Evolutionary conservation across 2,888 invertebrate species (phyloP).

Genomic region (Thecophora atra): DNA sequence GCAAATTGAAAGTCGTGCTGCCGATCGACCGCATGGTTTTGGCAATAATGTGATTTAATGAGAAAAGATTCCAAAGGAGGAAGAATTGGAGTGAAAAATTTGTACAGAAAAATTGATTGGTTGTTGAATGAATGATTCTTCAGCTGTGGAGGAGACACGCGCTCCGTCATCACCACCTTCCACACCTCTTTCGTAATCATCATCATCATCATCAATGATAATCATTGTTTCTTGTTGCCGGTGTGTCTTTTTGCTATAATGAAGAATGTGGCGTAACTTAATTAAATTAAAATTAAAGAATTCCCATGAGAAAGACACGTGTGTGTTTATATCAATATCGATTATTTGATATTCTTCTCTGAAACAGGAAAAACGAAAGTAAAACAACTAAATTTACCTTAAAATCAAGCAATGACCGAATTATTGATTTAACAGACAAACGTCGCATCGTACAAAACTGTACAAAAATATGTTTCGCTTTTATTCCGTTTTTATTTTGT

Average conservation of each 20-base stretch:
- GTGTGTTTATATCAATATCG: not conserved
- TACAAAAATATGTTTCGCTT: not conserved
- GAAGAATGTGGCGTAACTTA: conserved; percentile 22
- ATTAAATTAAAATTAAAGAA: conserved; percentile 16
- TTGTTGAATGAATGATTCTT: not conserved
- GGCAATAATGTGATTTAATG: not conserved
- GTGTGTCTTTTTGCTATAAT: not conserved
- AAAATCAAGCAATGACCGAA: conserved; percentile 1
- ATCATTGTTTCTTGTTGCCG: conserved; percentile 16
- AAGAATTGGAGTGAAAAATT: conserved; percentile 12
- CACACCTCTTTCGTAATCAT: not conserved
- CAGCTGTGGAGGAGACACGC: conserved; percentile 14
- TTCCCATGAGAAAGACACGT: not conserved
- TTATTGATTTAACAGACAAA: conserved; percentile 27
- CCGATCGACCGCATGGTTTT: not conserved
- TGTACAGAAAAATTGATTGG: conserved; percentile 1
- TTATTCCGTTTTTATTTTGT: not conserved
- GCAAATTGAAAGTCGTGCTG: conserved; percentile 22
- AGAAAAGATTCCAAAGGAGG: not conserved
- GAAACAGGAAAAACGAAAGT: no score
- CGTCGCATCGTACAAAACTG: not conserved
- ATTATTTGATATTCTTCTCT: not conserved
- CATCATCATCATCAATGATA: not conserved
- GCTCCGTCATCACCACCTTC: not conserved
- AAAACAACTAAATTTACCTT: not conserved